Conservation (phyloP, 1,140 invertebrate species). For the Heliconius congener region DNA sequence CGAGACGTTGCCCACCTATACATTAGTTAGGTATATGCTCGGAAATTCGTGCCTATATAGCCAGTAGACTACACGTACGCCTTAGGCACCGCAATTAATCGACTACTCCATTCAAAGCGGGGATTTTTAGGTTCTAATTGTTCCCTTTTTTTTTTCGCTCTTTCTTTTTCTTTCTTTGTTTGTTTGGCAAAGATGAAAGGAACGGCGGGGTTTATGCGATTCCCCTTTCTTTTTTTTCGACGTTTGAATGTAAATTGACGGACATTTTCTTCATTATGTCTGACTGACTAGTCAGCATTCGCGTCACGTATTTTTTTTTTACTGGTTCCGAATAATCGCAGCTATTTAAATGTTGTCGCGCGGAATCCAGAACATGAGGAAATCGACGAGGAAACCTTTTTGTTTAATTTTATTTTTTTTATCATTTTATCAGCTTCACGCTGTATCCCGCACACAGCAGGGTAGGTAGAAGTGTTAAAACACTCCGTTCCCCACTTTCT, state of each 20-base stretch:
- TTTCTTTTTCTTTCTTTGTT: conserved; percentile 20
- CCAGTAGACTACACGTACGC: conserved; percentile 45
- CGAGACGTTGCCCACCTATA: conserved; percentile 59
- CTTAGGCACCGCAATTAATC: conserved; percentile 74
- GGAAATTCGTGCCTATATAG: conserved; percentile 68
- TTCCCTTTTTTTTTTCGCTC: neutral
- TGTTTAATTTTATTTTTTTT: neutral
- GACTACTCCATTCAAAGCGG: conserved; percentile 52
- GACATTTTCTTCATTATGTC: conserved; percentile 15
- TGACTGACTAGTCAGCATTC: neutral
- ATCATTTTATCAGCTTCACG: too few relatives aligned
- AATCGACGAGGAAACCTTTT: neutral
- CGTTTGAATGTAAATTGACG: conserved; percentile 26
- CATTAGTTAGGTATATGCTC: conserved; percentile 57
- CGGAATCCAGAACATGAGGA: neutral
- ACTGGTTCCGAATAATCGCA: neutral
- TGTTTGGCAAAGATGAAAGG: conserved; percentile 21
- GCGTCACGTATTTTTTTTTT: conserved; percentile 23
- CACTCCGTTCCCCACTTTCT: too few relatives aligned
- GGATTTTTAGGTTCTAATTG: conserved; percentile 26
- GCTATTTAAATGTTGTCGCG: neutral
- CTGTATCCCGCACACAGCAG: too few relatives aligned
- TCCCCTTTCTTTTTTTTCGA: neutral
- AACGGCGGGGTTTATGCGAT: conserved; percentile 1
- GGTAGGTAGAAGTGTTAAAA: too few relatives aligned